Percentiles rank a stretch among this genome's conserved stretches.
These are phyloP conservation scores for Nematopogon swammerdamellus DNA, from an alignment of 2,888 invertebrate species.

Conservation along the genomic window DNA sequence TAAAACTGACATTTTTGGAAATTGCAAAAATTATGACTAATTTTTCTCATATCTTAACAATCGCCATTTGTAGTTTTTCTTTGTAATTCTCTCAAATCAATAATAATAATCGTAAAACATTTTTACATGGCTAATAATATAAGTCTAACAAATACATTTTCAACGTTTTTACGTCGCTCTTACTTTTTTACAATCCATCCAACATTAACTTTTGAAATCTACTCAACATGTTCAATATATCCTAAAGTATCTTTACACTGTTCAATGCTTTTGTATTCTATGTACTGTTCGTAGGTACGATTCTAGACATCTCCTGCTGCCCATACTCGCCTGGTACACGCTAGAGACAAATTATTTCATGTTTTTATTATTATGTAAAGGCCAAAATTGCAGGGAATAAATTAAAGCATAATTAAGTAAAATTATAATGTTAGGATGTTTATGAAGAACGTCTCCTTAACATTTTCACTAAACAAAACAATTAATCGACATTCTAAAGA, in stretches of 20 bases:
- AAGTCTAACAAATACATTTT: constrained; percentile 55
- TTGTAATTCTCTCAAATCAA: constrained; percentile 48
- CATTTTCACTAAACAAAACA: no score
- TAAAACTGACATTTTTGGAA: constrained; percentile 59
- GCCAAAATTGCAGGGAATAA: no score
- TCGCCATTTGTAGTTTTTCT: constrained; percentile 43
- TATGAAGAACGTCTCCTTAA: no score
- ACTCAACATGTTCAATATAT: constrained; percentile 45
- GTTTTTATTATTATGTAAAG: no score
- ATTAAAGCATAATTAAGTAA: no score
- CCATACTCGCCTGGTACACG: no score
- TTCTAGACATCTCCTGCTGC: no score
- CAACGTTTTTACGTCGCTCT: constrained; percentile 41
- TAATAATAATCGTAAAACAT: constrained; percentile 52
- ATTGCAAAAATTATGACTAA: constrained; percentile 54
- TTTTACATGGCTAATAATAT: constrained; percentile 44
- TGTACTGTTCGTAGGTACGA: no score
- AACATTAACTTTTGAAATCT: constrained; percentile 47
- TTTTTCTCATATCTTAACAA: constrained; percentile 38
- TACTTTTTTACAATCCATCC: constrained; percentile 35
- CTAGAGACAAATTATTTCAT: no score
- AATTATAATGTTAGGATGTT: no score
- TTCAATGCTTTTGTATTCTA: neutral
- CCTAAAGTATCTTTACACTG: constrained; percentile 52
- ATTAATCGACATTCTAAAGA: no score